Evolutionary conservation across 2,888 invertebrate species (phyloP).

Genomic region (Seira ritae): DNA sequence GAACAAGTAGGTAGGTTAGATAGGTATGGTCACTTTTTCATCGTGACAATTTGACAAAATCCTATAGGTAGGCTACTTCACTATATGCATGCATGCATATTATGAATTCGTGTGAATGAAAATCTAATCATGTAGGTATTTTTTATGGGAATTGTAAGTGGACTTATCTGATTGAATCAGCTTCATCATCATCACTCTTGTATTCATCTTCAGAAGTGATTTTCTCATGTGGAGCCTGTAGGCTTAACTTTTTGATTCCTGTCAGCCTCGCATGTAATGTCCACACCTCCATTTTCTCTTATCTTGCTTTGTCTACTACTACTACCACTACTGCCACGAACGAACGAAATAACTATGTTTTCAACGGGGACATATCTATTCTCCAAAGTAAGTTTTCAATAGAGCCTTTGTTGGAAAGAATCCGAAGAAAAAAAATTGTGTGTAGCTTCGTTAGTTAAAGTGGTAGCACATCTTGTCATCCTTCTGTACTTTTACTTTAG

Average conservation of each 20-base stretch:
- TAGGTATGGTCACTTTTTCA: no score
- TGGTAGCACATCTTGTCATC: no score
- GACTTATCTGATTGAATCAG: constrained; percentile 46
- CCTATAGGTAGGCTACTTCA: no score
- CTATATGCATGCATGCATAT: constrained; percentile 23
- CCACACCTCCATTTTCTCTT: constrained; percentile 41
- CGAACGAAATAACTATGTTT: constrained; percentile 12
- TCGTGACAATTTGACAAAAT: constrained; percentile 53
- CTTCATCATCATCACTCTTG: no score
- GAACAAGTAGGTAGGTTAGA: constrained; percentile 30
- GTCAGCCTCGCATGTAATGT: constrained; percentile 23
- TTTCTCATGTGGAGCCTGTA: constrained; percentile 26
- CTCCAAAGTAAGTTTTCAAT: no score
- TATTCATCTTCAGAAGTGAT: constrained; percentile 14
- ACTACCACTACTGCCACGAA: no score
- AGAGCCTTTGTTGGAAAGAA: no score
- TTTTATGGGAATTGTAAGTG: not conserved
- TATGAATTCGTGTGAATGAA: constrained; percentile 21
- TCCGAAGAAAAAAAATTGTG: no score
- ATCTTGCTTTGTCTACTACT: no score
- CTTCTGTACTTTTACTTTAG: no score
- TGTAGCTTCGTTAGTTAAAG: no score
- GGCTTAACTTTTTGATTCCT: no score
- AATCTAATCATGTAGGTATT: constrained; percentile 27
- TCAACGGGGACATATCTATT: constrained; percentile 27